phyloP scores from a whole-genome alignment of 2,113 vertebrate genomes.

The Brienomyrus longianalis region DNA sequence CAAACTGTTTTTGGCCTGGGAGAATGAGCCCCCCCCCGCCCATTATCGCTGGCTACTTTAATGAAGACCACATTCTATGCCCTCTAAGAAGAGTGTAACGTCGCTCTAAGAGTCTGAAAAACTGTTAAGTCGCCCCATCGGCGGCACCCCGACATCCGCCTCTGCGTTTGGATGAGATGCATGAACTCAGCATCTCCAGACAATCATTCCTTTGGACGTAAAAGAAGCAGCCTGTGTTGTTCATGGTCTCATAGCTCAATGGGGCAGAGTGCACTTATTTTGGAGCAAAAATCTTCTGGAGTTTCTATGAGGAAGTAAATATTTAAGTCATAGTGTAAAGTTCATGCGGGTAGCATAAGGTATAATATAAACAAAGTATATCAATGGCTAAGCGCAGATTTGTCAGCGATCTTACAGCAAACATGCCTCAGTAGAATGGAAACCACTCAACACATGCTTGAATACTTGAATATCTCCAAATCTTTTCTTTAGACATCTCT shows the following conservation, averaged over 20 bases:
- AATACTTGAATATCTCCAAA: not conserved
- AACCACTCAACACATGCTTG: not conserved
- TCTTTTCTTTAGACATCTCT: slow-evolving; percentile 1
- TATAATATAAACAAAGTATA: not conserved
- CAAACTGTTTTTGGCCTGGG: not conserved
- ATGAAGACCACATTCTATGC: slow-evolving; percentile 1
- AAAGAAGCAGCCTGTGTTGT: not conserved
- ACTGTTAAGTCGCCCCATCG: not conserved
- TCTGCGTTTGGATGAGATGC: not conserved
- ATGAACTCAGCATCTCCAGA: not conserved
- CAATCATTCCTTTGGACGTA: not conserved
- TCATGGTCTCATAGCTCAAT: not conserved
- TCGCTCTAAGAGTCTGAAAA: not conserved
- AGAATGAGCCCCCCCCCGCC: not conserved
- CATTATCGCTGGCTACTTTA: not conserved
- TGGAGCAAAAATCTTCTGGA: not conserved
- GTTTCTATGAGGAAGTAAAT: not conserved
- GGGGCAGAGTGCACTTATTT: not conserved
- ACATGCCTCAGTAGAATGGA: not conserved
- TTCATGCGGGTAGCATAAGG: not conserved
- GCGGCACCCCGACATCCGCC: not conserved
- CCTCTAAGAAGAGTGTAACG: not conserved
- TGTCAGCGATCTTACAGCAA: not conserved
- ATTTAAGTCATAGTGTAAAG: not conserved
- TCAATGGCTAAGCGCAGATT: not conserved